A percentile compares a stretch with the other conserved stretches of the same genome.
phyloP scores from a whole-genome alignment of 1,140 invertebrate species.

The Drosophila repleta region DNA sequence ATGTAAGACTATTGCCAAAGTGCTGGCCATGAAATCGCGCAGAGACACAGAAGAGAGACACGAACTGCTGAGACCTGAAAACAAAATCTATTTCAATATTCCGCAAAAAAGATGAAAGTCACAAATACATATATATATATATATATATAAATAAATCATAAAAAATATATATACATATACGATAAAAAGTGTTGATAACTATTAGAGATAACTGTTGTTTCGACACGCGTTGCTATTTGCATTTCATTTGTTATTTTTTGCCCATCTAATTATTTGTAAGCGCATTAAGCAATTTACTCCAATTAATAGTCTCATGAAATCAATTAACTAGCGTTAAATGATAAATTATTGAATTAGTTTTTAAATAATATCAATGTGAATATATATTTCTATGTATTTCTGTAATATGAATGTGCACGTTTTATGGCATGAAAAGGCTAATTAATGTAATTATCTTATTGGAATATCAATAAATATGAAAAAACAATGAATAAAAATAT shows the following conservation, averaged over 20 bases:
- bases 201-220: slow-evolving; percentile 8
- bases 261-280: slow-evolving; percentile 12
- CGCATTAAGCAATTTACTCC: slow-evolving; percentile 27
- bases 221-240: neutral
- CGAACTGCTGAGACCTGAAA: neutral
- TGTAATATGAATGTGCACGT: slow-evolving; percentile 26
- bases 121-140: neutral
- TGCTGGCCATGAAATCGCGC: neutral
- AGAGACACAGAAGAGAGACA: neutral
- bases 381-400: slow-evolving; percentile 38
- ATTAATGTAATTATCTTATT: slow-evolving; percentile 77
- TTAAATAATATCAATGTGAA: slow-evolving; percentile 33
- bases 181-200: slow-evolving; percentile 3
- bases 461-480: slow-evolving; percentile 65
- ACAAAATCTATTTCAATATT: neutral
- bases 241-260: slow-evolving; percentile 5
- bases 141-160: neutral
- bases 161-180: neutral
- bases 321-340: slow-evolving; percentile 66
- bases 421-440: slow-evolving; percentile 65
- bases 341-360: slow-evolving; percentile 69
- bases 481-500: slow-evolving; percentile 29
- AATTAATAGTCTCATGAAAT: slow-evolving; percentile 56
- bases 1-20: neutral
- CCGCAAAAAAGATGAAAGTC: neutral